These are phyloP conservation scores for Bombus superbus DNA, from an alignment of 1,140 invertebrate genomes.

Conservation along the genomic window DNA sequence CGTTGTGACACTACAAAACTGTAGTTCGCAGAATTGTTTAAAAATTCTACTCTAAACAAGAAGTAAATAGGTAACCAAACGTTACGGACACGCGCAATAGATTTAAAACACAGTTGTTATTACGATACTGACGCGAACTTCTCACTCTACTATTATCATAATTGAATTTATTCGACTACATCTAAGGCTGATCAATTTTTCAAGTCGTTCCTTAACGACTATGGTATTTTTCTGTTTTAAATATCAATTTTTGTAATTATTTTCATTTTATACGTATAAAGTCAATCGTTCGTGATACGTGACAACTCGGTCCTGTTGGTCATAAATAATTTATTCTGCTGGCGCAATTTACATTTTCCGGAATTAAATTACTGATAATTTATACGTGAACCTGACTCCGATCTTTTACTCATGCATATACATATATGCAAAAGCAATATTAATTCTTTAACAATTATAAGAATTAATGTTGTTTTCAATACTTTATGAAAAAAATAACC, in stretches of 20 bases:
- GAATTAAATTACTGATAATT: not conserved
- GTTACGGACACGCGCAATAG: conserved; percentile 6
- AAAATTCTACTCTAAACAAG: not conserved
- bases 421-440: not conserved
- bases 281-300: not conserved
- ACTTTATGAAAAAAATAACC: too few species aligned
- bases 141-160: not conserved
- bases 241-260: not conserved
- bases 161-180: not conserved
- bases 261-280: not conserved
- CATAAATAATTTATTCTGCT: not conserved
- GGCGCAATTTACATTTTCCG: not conserved
- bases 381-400: not conserved
- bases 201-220: not conserved
- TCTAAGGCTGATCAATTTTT: not conserved
- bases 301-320: not conserved
- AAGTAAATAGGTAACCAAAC: conserved; percentile 1
- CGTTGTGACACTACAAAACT: not conserved
- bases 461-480: too few species aligned
- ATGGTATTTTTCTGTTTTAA: not conserved
- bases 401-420: not conserved
- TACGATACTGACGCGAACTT: not conserved
- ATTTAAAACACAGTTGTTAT: conserved; percentile 23
- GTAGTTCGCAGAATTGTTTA: not conserved
- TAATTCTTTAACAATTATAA: not conserved